Evolutionary conservation across 2,888 invertebrate genomes (phyloP).

Genomic region (Callyntrura sp.): DNA sequence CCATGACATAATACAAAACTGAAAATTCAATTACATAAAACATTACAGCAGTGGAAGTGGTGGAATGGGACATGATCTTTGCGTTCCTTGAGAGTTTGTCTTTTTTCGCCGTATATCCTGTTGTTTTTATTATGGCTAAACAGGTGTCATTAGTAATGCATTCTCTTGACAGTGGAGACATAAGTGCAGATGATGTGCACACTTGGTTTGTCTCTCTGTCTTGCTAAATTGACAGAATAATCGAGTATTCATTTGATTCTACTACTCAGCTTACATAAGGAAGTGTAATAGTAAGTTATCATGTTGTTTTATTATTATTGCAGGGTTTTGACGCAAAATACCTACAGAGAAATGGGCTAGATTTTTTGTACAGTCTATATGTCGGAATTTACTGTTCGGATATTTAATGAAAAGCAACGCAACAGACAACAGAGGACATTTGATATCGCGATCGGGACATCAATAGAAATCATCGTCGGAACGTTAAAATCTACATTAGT

Average conservation of each 20-base stretch:
- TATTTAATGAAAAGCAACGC: too few relatives aligned
- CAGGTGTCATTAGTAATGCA: not conserved
- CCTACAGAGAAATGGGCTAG: too few relatives aligned
- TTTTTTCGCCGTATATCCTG: conserved; percentile 29
- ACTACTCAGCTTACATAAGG: too few relatives aligned
- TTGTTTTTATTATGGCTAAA: conserved; percentile 16
- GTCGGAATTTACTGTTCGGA: too few relatives aligned
- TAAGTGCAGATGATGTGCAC: not conserved
- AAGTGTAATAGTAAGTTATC: too few relatives aligned
- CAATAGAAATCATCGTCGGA: too few relatives aligned
- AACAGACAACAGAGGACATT: too few relatives aligned
- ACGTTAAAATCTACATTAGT: too few relatives aligned
- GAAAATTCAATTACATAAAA: conserved; percentile 1
- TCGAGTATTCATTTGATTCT: not conserved
- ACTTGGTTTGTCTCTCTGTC: not conserved
- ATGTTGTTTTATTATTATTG: not conserved
- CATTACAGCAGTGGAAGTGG: not conserved
- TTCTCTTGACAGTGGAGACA: conserved; percentile 25
- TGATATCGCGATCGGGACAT: too few relatives aligned
- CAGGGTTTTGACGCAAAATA: too few relatives aligned
- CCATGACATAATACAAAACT: not conserved
- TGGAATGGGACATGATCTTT: conserved; percentile 35
- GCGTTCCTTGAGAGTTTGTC: not conserved
- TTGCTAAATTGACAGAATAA: conserved; percentile 16
- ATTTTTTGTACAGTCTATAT: too few relatives aligned